Evolutionary conservation across 2,797 vertebrate genomes (phyloP), one percentile per base, ranked within the genome.

Genomic region (Pangasius krempfi): DNA sequence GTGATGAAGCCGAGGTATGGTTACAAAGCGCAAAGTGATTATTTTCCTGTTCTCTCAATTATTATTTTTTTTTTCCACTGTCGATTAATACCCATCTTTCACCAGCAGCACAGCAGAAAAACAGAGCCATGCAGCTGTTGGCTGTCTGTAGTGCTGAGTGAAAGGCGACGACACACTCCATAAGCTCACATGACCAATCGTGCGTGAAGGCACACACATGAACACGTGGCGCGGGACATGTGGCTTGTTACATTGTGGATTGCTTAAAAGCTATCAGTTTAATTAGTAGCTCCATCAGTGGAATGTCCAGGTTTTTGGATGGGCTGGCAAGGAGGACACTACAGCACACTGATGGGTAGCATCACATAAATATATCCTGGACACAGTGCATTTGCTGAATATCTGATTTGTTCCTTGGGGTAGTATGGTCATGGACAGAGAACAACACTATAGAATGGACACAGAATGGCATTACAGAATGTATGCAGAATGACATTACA

Each of bases 281-380:
- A 27, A 76, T 9, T 2, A n/a, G n/a, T 78, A 7, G 82, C 62
- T 84, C 79, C 85, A 73, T 66, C 47, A 87, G 87, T 50, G 14
- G 73, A 62, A 6, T 40, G 56, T 40, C 20, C 76, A 10, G 14
- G n/a, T 50, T 54, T 8, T 30, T 30, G 30, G 13, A 54, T 27
- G 40, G 37, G 9, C 70, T 44, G 18, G 73, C 10, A 33, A 13
- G 54, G 47, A n/a, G 13, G 52, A 80, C n/a, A 33, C 13, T 8
- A 13, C 47, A 27, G 37, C 5, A 20, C 13, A 6, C 13, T 16
- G 33, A 16, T 12, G 3, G 5, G 44, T 5, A 27, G 47, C 13
- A 4, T 78, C 44, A 30, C 47, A 12, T 44, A 13, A 76, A n/a
- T 44, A 27, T 27, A 10, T n/a, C 2, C 44, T 30, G 1, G 25